Evolutionary conservation across 35 echinoderm and acorn worm species (phyloP), one percentile per base, ranked within the genome.

Genomic region (Strongylocentrotus purpuratus): DNA sequence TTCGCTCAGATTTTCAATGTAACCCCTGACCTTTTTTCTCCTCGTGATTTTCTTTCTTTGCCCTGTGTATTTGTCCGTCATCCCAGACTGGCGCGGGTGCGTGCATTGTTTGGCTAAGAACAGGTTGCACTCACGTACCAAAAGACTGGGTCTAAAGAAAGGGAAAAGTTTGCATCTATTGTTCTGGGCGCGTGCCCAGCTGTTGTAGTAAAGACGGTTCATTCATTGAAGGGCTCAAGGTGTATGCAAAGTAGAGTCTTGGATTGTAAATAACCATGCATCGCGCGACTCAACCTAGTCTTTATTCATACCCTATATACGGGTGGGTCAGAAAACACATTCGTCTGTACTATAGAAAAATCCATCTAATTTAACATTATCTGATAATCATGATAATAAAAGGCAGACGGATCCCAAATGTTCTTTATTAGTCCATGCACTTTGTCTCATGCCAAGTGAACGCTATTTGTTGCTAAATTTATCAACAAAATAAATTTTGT

Each of bases 91-190:
- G n/a, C 87, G 87, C 87, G 87, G 87, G 33, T 45, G 87, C 15
- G 33, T 46, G 32, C 22, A 45, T 89, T 89, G 45, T 89, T 89
- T 89, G 87, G 87, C 87, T 46, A 89, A 12, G 87, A 89, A 89
- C 87, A 89, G 87, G 87, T 89, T 89, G 87, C 45, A 89, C 87
- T 35, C 87, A 89, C 87, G 20, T 22, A 89, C 65, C 65, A 78
- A 78, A 78, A 78, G 65, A 78, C 28, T 78, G 65, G 65, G 65
- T 78, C 65, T n/a, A 18, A 78, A 78, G 65, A 78, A 78, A 78
- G 65, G 35, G 20, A 78, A 78, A 78, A 78, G 65, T 78, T 78
- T n/a, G 65, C 22, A 8, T 78, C 65, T 78, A 78, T 78, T 78
- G 65, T 78, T 78, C 65, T 78, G 65, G 65, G n/a, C 65, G 65